A percentile compares a stretch with the other conserved stretches of the same genome.
Conservation (phyloP, 1,140 invertebrate species). For the Orchesella cincta region DNA sequence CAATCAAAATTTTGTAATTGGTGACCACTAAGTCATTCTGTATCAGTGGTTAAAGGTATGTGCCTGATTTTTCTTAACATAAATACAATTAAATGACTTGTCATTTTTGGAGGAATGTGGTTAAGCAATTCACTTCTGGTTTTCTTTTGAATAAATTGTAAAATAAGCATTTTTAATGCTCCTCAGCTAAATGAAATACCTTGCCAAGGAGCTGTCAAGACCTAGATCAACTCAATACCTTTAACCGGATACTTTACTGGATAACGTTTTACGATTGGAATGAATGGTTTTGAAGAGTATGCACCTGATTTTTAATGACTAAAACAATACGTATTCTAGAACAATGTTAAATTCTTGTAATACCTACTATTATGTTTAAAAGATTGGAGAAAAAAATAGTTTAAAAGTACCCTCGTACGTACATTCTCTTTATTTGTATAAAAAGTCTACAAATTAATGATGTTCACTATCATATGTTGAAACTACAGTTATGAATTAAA, state of each 20-base stretch:
- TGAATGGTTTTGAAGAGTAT: constrained; percentile 9
- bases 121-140: neutral
- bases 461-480: constrained; percentile 24
- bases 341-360: constrained; percentile 25
- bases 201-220: neutral
- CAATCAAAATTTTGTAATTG: constrained; percentile 52
- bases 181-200: neutral
- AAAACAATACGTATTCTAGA: constrained; percentile 24
- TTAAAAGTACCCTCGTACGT: constrained; percentile 11
- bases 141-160: no score
- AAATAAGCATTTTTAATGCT: neutral
- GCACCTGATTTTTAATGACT: constrained; percentile 28
- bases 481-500: constrained; percentile 19
- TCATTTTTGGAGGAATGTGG: neutral
- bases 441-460: constrained; percentile 1
- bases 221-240: constrained; percentile 18
- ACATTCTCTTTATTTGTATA: constrained; percentile 26
- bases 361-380: constrained; percentile 18
- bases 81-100: neutral
- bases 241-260: constrained; percentile 15
- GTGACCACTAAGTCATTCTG: constrained; percentile 48
- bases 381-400: constrained; percentile 1
- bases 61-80: neutral
- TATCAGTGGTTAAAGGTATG: constrained; percentile 8
- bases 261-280: constrained; percentile 14